Evolutionary conservation across 1,140 invertebrate genomes (phyloP).

Genomic region (Dinoponera quadriceps): DNA sequence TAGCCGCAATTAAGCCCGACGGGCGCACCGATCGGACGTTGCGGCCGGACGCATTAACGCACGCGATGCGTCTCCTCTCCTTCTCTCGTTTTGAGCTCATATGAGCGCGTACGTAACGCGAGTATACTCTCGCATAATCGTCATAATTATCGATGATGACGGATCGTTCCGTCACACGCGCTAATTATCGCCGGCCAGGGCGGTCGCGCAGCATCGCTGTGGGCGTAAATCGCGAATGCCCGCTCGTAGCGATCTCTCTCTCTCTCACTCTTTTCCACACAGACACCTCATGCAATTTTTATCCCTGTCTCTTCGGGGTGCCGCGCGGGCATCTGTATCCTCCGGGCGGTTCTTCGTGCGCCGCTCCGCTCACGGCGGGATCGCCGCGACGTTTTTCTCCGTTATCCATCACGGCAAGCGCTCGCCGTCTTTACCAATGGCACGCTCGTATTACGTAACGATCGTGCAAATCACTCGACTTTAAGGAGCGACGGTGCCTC

Average conservation of each 20-base stretch:
- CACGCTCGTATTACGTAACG: constrained; percentile 20
- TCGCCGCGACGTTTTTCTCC: constrained; percentile 9
- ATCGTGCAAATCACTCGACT: constrained; percentile 33
- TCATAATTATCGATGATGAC: constrained; percentile 82
- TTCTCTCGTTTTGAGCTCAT: background rate
- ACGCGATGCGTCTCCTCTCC: constrained; percentile 65
- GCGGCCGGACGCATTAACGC: constrained; percentile 76
- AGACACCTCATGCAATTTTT: constrained; percentile 61
- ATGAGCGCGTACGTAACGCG: background rate
- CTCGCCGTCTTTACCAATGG: background rate
- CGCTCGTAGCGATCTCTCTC: background rate
- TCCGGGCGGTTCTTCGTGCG: constrained; percentile 28
- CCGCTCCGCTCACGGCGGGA: constrained; percentile 18
- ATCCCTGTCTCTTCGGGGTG: constrained; percentile 53
- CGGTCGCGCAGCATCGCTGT: constrained; percentile 53
- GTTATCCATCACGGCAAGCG: constrained; percentile 31
- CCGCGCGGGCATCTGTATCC: constrained; percentile 62
- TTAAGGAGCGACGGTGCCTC: constrained; percentile 7
- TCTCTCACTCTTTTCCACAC: constrained; percentile 47
- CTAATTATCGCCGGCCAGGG: constrained; percentile 76
- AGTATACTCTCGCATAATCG: constrained; percentile 71
- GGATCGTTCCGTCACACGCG: constrained; percentile 77
- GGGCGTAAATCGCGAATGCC: constrained; percentile 64
- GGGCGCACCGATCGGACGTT: constrained; percentile 72
- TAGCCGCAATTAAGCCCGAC: constrained; percentile 78